Conservation (phyloP, 2,888 invertebrate species). For the Lasioglossum calceatum region DNA sequence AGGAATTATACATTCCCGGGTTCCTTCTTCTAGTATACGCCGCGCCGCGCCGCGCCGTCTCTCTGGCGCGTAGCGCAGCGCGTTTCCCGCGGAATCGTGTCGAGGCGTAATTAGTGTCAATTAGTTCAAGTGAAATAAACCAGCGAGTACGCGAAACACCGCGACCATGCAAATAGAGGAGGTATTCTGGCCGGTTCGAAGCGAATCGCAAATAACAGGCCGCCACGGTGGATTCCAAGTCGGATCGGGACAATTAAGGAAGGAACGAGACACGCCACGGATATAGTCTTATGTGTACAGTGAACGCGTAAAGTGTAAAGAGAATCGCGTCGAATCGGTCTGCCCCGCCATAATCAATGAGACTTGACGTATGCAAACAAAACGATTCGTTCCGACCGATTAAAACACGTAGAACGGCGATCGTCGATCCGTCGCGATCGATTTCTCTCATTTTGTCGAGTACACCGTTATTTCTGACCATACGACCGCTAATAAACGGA, state of each 20-base stretch:
- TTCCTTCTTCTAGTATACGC: conserved; percentile 16
- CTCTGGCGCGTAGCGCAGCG: neutral
- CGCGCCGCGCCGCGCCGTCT: neutral
- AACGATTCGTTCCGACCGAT: neutral
- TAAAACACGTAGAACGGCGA: neutral
- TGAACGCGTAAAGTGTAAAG: neutral
- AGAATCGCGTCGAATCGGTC: conserved; percentile 9
- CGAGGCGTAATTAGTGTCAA: conserved; percentile 63
- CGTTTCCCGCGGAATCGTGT: conserved; percentile 41
- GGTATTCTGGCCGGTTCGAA: conserved; percentile 34
- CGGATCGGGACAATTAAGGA: conserved; percentile 6
- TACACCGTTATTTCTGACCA: neutral
- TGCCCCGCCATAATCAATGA: neutral
- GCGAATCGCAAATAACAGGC: conserved; percentile 66
- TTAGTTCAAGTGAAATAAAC: conserved; percentile 58
- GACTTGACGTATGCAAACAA: neutral
- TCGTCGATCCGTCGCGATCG: neutral
- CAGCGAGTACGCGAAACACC: conserved; percentile 30
- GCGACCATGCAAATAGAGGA: conserved; percentile 57
- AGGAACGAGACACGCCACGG: conserved; percentile 14
- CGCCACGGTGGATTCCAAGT: neutral
- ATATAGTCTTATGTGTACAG: neutral
- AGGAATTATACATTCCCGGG: conserved; percentile 26
- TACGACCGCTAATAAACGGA: conserved; percentile 12
- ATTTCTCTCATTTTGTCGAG: neutral